Percentiles rank a stretch among this genome's conserved stretches.
Evolutionary conservation across 2,797 vertebrate species (phyloP).

Genomic region (Chelon labrosus): DNA sequence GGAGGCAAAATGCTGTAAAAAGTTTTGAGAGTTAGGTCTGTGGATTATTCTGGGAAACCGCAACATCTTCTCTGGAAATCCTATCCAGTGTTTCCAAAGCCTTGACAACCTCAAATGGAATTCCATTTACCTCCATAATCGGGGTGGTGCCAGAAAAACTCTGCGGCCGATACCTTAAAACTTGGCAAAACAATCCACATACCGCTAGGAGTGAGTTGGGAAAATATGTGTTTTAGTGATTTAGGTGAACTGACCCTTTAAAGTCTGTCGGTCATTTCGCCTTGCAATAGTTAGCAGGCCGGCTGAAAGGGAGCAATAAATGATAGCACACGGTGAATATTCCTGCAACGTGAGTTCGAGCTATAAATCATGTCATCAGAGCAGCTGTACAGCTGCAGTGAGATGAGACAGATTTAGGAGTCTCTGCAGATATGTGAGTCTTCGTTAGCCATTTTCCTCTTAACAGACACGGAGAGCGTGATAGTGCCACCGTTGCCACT

Average conservation of each 20-base stretch:
- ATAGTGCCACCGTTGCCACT: constrained; percentile 32
- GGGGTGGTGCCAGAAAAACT: constrained; percentile 15
- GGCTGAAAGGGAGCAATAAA: constrained; percentile 52
- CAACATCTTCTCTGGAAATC: constrained; percentile 16
- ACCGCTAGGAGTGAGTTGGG: not conserved
- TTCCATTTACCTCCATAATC: constrained; percentile 38
- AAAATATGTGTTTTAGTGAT: constrained; percentile 46
- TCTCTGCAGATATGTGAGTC: constrained; percentile 9
- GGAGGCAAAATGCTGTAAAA: constrained; percentile 8
- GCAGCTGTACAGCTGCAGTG: constrained; percentile 29
- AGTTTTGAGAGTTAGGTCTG: constrained; percentile 15
- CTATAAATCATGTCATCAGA: constrained; percentile 61
- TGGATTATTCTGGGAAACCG: constrained; percentile 8
- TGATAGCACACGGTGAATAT: constrained; percentile 46
- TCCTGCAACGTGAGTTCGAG: constrained; percentile 53
- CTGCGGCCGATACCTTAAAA: constrained; percentile 30
- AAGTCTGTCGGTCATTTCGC: constrained; percentile 38
- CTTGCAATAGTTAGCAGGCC: constrained; percentile 42
- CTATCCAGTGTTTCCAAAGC: constrained; percentile 24
- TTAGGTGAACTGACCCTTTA: constrained; percentile 28
- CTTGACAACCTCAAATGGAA: constrained; percentile 14
- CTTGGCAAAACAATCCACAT: constrained; percentile 41
- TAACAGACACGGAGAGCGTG: constrained; percentile 11
- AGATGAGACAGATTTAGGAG: constrained; percentile 41
- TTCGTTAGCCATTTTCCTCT: constrained; percentile 25